A percentile compares a stretch with the other conserved stretches of the same genome.
Conservation (phyloP, 2,113 vertebrate genomes). For the Campylomormyrus numenius region DNA sequence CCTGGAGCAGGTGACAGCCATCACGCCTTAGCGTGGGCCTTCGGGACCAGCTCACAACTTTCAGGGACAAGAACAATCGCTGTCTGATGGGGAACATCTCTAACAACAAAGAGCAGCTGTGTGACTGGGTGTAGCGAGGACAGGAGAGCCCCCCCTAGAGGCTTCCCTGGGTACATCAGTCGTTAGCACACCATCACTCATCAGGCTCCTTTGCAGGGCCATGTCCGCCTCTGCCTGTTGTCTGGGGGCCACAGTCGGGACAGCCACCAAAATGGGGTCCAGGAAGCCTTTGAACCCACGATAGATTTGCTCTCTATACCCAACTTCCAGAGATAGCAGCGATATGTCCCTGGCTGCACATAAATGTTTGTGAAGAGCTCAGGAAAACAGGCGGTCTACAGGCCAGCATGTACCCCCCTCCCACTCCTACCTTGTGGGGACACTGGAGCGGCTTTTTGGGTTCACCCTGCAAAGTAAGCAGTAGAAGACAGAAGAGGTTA, state of each 20-base stretch:
- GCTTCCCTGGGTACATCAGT: background rate
- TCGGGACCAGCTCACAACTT: background rate
- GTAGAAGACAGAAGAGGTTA: background rate
- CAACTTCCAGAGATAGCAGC: background rate
- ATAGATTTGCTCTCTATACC: background rate
- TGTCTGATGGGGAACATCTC: background rate
- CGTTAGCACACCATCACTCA: background rate
- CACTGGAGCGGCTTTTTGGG: slow-evolving; percentile 54
- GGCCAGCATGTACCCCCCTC: background rate
- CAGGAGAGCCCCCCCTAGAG: background rate
- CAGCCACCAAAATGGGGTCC: background rate
- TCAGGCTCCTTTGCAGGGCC: background rate
- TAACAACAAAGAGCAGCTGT: background rate
- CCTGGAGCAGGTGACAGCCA: background rate
- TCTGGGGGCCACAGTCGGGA: background rate
- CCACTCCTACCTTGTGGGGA: slow-evolving; percentile 52
- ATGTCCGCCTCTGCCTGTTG: background rate
- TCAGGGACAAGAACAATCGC: background rate
- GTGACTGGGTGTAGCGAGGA: background rate
- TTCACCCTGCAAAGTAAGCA: slow-evolving; percentile 51
- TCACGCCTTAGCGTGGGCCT: background rate
- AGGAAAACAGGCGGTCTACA: background rate
- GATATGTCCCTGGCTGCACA: background rate
- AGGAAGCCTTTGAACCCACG: background rate
- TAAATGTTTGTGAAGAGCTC: background rate